These are phyloP conservation scores for Camelus bactrianus DNA, from an alignment of 2,113 vertebrate species.

Conservation along the genomic window DNA sequence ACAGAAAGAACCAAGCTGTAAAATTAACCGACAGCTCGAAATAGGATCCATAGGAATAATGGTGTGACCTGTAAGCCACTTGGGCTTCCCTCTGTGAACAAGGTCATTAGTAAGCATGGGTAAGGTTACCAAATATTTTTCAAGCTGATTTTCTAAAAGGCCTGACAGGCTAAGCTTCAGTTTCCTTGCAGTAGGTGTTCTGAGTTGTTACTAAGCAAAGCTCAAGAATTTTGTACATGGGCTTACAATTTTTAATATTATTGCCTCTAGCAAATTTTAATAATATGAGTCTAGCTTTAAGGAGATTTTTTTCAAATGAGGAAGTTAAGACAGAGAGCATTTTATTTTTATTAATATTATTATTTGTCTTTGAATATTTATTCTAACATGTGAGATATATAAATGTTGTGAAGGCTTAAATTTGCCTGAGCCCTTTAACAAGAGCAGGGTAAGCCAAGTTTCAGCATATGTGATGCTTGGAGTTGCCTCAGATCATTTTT, in stretches of 20 bases:
- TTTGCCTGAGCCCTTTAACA: background rate
- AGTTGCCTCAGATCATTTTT: conserved; percentile 45
- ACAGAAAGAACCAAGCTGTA: background rate
- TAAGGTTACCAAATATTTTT: background rate
- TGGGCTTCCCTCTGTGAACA: background rate
- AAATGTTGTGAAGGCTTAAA: background rate
- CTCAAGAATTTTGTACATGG: background rate
- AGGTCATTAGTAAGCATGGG: background rate
- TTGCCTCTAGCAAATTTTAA: background rate
- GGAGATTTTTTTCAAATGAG: conserved; percentile 19
- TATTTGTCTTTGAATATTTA: conserved; percentile 28
- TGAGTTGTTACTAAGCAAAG: background rate
- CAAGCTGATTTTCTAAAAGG: background rate
- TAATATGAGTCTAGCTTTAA: background rate
- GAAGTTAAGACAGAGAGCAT: background rate
- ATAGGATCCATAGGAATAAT: background rate
- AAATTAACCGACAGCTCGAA: background rate
- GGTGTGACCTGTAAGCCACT: background rate
- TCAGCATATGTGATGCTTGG: background rate
- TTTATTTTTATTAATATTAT: conserved; percentile 21
- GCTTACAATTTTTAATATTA: background rate
- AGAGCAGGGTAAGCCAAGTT: background rate
- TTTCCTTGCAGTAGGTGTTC: background rate
- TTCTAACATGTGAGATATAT: background rate
- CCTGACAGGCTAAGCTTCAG: background rate